A percentile compares a stretch with the other conserved stretches of the same genome.
These are phyloP conservation scores for Neodontobutis hainanensis DNA, from an alignment of 2,113 vertebrate species.

Conservation along the genomic window DNA sequence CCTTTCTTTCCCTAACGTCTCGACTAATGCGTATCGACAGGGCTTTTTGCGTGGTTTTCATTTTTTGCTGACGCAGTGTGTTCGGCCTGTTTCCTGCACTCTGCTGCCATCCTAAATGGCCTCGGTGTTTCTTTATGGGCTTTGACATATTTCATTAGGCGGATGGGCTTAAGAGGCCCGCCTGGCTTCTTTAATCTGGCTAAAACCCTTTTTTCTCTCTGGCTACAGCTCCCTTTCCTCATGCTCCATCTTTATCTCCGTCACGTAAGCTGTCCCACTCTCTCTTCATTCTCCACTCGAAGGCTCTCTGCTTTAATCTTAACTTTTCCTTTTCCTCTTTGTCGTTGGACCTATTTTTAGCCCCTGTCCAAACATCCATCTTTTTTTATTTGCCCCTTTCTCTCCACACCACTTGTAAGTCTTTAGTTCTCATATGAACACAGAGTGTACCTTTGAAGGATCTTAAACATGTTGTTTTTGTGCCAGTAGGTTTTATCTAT, in stretches of 20 bases:
- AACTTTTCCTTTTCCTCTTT: conserved; percentile 26
- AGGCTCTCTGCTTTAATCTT: conserved; percentile 46
- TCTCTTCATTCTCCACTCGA: conserved; percentile 22
- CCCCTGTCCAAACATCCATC: conserved; percentile 34
- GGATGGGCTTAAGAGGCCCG: conserved; percentile 90
- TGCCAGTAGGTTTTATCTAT: too few species aligned
- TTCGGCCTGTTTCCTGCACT: conserved; percentile 46
- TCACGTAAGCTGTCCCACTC: conserved; percentile 14
- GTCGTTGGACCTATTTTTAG: conserved; percentile 32
- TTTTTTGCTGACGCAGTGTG: conserved; percentile 67
- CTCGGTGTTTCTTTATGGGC: conserved; percentile 88
- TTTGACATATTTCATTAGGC: conserved; percentile 97
- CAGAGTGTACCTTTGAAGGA: conserved; percentile 36
- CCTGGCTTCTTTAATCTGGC: conserved; percentile 88
- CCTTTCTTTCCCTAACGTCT: conserved; percentile 46
- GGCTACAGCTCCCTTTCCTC: conserved; percentile 39
- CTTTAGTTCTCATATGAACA: conserved; percentile 17
- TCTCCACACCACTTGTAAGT: conserved; percentile 5
- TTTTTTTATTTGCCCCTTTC: conserved; percentile 8
- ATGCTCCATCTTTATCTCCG: conserved; percentile 9
- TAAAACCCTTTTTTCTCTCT: conserved; percentile 80
- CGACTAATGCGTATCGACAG: conserved; percentile 90
- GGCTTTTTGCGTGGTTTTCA: conserved; percentile 80
- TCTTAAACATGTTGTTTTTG: conserved; percentile 7
- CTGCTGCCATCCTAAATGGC: conserved; percentile 81